phyloP scores from a whole-genome alignment of 2,888 invertebrate species.

The Rhimphoctona megacephalus region DNA sequence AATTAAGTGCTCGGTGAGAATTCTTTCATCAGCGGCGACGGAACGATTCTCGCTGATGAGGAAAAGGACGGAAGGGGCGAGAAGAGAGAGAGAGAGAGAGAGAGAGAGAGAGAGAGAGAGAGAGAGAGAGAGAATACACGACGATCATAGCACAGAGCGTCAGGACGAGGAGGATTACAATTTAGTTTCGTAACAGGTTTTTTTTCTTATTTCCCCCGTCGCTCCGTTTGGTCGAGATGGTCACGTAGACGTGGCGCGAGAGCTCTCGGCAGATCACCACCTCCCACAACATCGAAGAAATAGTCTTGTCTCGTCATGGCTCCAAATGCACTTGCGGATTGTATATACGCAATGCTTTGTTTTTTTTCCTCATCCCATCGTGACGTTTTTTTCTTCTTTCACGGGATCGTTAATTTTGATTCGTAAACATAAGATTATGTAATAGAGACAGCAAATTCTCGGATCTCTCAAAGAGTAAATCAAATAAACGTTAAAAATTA shows the following conservation, averaged over 20 bases:
- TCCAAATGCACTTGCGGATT: slow-evolving; percentile 33
- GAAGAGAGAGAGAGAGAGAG: slow-evolving; percentile 43
- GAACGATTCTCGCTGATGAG: slow-evolving; percentile 30
- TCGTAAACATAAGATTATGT: slow-evolving; percentile 24
- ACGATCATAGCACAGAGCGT: slow-evolving; percentile 47
- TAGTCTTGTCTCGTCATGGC: slow-evolving; percentile 17
- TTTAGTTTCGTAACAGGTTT: slow-evolving; percentile 77
- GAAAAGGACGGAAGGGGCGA: slow-evolving; percentile 9
- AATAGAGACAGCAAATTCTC: background rate
- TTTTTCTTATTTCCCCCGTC: slow-evolving; percentile 68
- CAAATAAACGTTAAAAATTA: background rate
- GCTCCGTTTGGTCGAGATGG: slow-evolving; percentile 52
- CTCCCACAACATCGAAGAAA: slow-evolving; percentile 40
- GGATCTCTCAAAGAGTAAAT: background rate
- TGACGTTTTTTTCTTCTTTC: slow-evolving; percentile 59
- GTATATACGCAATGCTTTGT: slow-evolving; percentile 4
- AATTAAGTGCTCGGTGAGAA: background rate
- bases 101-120: slow-evolving; percentile 47
- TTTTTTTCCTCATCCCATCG: slow-evolving; percentile 17
- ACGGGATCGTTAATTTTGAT: slow-evolving; percentile 38
- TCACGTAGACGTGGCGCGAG: slow-evolving; percentile 66
- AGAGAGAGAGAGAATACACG: slow-evolving; percentile 59
- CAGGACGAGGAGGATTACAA: slow-evolving; percentile 62
- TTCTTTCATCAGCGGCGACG: slow-evolving; percentile 35
- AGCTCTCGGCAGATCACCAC: slow-evolving; percentile 28